A percentile compares a stretch with the other conserved stretches of the same genome.
These are phyloP conservation scores for Drosophila prolongata DNA, from an alignment of 2,888 invertebrate genomes.

Conservation along the genomic window DNA sequence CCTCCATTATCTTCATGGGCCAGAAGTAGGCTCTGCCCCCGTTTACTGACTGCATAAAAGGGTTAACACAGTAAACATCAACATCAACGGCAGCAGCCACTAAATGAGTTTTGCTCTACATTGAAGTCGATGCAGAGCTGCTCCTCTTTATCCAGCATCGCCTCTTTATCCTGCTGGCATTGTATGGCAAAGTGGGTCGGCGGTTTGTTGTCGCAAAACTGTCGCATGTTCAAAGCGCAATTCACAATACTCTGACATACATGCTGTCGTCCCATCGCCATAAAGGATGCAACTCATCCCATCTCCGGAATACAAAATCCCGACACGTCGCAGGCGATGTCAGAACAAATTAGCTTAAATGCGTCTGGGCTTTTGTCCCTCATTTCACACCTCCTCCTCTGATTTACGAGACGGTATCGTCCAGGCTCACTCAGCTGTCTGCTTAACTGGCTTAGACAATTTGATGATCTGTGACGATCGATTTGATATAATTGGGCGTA, in stretches of 20 bases:
- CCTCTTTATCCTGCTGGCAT: constrained; percentile 40
- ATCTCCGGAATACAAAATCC: constrained; percentile 5
- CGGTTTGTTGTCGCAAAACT: constrained; percentile 71
- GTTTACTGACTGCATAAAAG: constrained; percentile 53
- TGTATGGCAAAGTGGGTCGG: constrained; percentile 71
- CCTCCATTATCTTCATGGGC: constrained; percentile 51
- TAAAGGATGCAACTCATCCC: constrained; percentile 4
- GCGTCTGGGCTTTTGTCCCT: constrained; percentile 44
- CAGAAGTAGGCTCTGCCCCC: constrained; percentile 54
- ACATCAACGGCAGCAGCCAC: constrained; percentile 38
- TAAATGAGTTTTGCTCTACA: constrained; percentile 75
- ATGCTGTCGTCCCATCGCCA: constrained; percentile 1
- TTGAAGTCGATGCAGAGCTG: constrained; percentile 50
- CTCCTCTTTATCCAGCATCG: constrained; percentile 17
- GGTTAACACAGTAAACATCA: constrained; percentile 67
- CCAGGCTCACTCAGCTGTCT: constrained; percentile 32
- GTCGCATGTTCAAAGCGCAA: constrained; percentile 56
- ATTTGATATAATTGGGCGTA: constrained; percentile 24
- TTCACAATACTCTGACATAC: constrained; percentile 52
- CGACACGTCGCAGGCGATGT: constrained; percentile 40
- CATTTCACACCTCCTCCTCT: constrained; percentile 39
- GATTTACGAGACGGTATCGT: constrained; percentile 23
- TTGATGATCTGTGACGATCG: constrained; percentile 46
- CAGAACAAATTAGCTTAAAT: constrained; percentile 72
- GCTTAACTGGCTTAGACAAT: constrained; percentile 44